Evolutionary conservation across 2,113 vertebrate species (phyloP).

Genomic region (Chloroceryle aenea): DNA sequence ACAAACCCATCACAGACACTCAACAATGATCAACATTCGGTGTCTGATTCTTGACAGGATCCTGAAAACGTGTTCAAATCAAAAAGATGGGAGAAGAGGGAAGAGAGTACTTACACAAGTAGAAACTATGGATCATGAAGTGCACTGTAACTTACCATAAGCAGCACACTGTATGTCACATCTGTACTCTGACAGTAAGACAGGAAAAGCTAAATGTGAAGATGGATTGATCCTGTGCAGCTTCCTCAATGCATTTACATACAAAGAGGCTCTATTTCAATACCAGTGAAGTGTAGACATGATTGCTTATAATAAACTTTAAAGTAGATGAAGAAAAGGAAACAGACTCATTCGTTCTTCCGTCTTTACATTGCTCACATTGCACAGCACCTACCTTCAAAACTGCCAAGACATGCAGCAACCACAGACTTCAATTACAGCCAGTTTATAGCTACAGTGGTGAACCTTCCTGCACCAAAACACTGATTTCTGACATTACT

Average conservation of each 20-base stretch:
- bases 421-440: neutral
- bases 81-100: neutral
- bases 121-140: neutral
- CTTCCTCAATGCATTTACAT: neutral
- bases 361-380: neutral
- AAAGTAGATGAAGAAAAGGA: neutral
- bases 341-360: neutral
- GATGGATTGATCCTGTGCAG: neutral
- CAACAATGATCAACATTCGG: neutral
- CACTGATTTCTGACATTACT: neutral
- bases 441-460: neutral
- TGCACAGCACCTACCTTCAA: neutral
- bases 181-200: neutral
- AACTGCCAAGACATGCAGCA: neutral
- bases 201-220: neutral
- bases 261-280: constrained; percentile 38
- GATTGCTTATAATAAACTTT: neutral
- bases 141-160: neutral
- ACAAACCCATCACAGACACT: neutral
- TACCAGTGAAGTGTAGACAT: neutral
- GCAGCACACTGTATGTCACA: neutral
- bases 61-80: neutral
- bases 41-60: neutral
- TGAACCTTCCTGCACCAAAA: neutral
- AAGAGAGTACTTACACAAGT: neutral